Conservation (phyloP, 2,888 invertebrate genomes). For the Tinea semifulvella region DNA sequence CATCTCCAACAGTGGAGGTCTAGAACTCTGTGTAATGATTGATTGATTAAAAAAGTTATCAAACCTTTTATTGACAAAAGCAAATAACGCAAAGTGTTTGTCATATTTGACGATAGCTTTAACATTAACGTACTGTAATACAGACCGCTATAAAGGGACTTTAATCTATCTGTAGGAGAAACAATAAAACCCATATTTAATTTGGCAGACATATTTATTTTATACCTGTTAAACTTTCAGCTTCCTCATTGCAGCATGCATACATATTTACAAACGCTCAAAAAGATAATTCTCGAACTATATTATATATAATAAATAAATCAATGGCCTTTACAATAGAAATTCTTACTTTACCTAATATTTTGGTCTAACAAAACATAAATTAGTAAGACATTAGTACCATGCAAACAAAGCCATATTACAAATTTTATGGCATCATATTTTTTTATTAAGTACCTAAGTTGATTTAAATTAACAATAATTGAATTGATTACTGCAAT, state of each 20-base stretch:
- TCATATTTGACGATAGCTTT: no score
- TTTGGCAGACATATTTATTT: constrained; percentile 67
- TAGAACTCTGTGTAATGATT: no score
- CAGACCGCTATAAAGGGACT: no score
- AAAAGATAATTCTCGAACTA: constrained; percentile 26
- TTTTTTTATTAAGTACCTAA: constrained; percentile 11
- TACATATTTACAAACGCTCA: constrained; percentile 57
- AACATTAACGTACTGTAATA: no score
- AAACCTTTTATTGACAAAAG: no score
- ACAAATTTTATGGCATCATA: constrained; percentile 6
- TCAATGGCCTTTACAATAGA: constrained; percentile 9
- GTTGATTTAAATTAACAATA: background rate
- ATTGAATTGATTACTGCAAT: background rate
- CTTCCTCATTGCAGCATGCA: constrained; percentile 57
- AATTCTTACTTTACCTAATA: constrained; percentile 21
- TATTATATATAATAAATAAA: constrained; percentile 8
- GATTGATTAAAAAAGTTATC: no score
- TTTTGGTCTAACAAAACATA: constrained; percentile 38
- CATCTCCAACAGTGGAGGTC: no score
- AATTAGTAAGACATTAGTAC: constrained; percentile 5
- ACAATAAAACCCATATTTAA: constrained; percentile 27
- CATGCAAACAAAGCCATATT: constrained; percentile 1
- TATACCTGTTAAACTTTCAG: constrained; percentile 60
- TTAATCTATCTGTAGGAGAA: no score
- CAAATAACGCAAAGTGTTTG: no score